Evolutionary conservation across 2,113 vertebrate genomes (phyloP).

Genomic region (Osmerus mordax): DNA sequence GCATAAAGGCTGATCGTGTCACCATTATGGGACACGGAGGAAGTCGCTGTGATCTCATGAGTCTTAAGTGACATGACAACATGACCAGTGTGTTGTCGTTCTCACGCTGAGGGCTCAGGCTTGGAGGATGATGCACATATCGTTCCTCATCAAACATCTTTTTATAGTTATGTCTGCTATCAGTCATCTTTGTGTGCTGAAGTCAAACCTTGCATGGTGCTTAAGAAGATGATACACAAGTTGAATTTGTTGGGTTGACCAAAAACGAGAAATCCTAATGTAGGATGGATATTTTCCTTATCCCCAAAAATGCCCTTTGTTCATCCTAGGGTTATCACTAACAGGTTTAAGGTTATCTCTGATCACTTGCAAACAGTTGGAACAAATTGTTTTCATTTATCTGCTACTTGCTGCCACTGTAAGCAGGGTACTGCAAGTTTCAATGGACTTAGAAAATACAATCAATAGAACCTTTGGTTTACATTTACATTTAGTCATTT

Average conservation of each 20-base stretch:
- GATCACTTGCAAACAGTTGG: conserved; percentile 69
- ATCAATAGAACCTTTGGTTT: conserved; percentile 63
- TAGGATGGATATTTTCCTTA: too few relatives aligned
- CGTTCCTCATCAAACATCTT: too few relatives aligned
- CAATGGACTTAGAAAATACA: conserved; percentile 52
- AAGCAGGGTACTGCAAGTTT: conserved; percentile 59
- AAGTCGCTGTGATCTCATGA: conserved; percentile 63
- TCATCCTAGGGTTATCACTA: conserved; percentile 59
- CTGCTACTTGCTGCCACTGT: conserved; percentile 53
- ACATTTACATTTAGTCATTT: too few relatives aligned
- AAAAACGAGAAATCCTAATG: too few relatives aligned
- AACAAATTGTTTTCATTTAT: conserved; percentile 67
- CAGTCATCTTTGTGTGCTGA: too few relatives aligned
- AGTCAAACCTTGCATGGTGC: too few relatives aligned
- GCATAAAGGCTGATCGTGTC: conserved; percentile 48
- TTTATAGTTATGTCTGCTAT: too few relatives aligned
- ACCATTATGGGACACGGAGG: conserved; percentile 46
- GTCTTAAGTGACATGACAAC: conserved; percentile 63
- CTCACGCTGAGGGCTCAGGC: conserved; percentile 4
- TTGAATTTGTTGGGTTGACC: too few relatives aligned
- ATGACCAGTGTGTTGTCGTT: conserved; percentile 37
- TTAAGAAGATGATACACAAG: too few relatives aligned
- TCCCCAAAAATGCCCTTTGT: conserved; percentile 22
- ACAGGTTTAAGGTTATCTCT: conserved; percentile 58
- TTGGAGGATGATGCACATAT: too few relatives aligned